Conservation (phyloP, 2,888 invertebrate species). For the Campopleginae sp. region DNA sequence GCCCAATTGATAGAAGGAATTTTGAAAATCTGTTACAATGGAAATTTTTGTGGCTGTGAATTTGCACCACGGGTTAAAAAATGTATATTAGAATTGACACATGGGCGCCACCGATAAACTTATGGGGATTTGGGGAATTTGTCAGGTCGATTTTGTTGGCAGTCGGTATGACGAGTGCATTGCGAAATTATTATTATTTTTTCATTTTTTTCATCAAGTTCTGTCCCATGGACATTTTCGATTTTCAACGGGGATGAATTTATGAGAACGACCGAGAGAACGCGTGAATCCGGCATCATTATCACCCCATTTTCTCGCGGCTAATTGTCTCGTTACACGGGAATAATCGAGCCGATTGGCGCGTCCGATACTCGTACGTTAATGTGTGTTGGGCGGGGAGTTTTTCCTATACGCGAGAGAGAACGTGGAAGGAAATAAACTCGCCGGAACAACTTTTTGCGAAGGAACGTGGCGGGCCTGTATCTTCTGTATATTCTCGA, state of each 20-base stretch:
- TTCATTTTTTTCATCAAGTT: slow-evolving; percentile 26
- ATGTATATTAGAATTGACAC: background rate
- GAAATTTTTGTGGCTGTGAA: too few relatives aligned
- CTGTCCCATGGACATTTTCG: slow-evolving; percentile 7
- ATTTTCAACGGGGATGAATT: slow-evolving; percentile 61
- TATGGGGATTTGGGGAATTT: background rate
- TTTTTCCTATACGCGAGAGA: slow-evolving; percentile 49
- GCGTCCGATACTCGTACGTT: slow-evolving; percentile 57
- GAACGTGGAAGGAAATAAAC: slow-evolving; percentile 70
- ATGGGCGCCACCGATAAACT: background rate
- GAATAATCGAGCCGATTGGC: slow-evolving; percentile 66
- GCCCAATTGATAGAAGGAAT: too few relatives aligned
- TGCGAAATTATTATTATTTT: slow-evolving; percentile 26
- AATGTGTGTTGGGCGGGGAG: slow-evolving; percentile 45
- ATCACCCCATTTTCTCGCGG: slow-evolving; percentile 59
- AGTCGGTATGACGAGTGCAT: slow-evolving; percentile 13
- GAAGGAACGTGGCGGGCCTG: slow-evolving; percentile 63
- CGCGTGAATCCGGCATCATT: slow-evolving; percentile 45
- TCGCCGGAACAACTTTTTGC: slow-evolving; percentile 73
- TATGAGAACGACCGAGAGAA: slow-evolving; percentile 51
- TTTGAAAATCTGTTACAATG: too few relatives aligned
- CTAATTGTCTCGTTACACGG: slow-evolving; percentile 68
- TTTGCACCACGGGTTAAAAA: too few relatives aligned
- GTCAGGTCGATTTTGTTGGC: background rate
- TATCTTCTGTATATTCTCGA: background rate